A percentile compares a stretch with the other conserved stretches of the same genome.
Evolutionary conservation across 2,888 invertebrate species (phyloP).

Genomic region (Tetanocera ferruginea): DNA sequence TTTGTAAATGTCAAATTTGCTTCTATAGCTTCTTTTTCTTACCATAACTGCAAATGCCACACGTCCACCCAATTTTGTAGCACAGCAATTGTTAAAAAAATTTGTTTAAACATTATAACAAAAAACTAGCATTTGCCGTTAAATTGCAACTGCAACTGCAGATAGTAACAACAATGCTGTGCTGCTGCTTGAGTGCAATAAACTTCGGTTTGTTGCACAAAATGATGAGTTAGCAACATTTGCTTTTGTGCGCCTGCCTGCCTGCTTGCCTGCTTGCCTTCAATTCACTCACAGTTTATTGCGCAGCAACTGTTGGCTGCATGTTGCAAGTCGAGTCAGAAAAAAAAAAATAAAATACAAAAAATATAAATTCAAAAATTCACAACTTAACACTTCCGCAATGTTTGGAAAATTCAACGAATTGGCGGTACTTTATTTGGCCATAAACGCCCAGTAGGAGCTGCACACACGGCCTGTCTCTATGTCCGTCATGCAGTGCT

Average conservation of each 20-base stretch:
- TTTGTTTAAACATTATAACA: neutral
- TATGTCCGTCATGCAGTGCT: too few relatives aligned
- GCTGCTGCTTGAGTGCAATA: neutral
- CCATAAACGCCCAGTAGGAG: too few relatives aligned
- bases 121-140: neutral
- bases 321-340: neutral
- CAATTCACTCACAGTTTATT: neutral
- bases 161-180: neutral
- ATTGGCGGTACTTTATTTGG: neutral
- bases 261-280: neutral
- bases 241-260: neutral
- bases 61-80: neutral
- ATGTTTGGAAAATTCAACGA: neutral
- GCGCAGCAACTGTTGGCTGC: neutral
- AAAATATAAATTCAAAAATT: neutral
- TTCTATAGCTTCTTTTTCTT: neutral
- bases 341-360: neutral
- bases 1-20: constrained; percentile 1
- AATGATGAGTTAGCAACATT: constrained; percentile 1
- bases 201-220: neutral
- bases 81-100: neutral
- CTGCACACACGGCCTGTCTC: too few relatives aligned
- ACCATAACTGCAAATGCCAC: neutral
- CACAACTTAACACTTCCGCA: neutral
- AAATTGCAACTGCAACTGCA: neutral